These are phyloP conservation scores for Tapirus terrestris DNA, from an alignment of 2,113 vertebrate species.

Conservation along the genomic window DNA sequence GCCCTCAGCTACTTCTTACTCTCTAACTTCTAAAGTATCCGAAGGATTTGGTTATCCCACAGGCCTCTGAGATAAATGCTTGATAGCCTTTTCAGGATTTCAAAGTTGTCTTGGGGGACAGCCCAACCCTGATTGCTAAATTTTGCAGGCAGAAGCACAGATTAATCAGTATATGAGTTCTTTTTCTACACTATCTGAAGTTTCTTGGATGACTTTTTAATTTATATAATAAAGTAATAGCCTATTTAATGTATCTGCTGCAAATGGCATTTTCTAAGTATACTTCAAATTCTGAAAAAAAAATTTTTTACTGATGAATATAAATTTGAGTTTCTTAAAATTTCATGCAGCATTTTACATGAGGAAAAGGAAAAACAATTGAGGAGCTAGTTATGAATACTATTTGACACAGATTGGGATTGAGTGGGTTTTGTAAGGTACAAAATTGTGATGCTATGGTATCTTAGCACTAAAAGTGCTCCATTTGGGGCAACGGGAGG, in stretches of 20 bases:
- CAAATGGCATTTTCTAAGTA: conserved; percentile 51
- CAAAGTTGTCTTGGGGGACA: conserved; percentile 16
- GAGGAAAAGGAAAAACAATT: neutral
- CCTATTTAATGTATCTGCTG: conserved; percentile 32
- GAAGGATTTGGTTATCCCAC: conserved; percentile 21
- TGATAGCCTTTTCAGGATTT: conserved; percentile 40
- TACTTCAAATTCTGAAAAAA: conserved; percentile 37
- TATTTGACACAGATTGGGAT: neutral
- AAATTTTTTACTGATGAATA: neutral
- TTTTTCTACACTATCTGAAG: neutral
- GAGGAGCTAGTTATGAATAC: neutral
- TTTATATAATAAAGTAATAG: neutral
- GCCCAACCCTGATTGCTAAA: conserved; percentile 36
- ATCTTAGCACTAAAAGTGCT: neutral
- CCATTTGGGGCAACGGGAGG: neutral
- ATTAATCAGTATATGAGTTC: conserved; percentile 9
- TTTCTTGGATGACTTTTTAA: conserved; percentile 44
- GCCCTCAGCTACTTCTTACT: neutral
- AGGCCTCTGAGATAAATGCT: conserved; percentile 28
- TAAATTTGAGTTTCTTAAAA: conserved; percentile 16
- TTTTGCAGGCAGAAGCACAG: conserved; percentile 4
- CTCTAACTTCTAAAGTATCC: conserved; percentile 31
- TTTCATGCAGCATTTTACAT: conserved; percentile 18
- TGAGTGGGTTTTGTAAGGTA: neutral
- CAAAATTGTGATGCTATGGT: neutral